A percentile compares a stretch with the other conserved stretches of the same genome.
phyloP scores from a whole-genome alignment of 1,140 invertebrate genomes.

The Sweltsa coloradensis region DNA sequence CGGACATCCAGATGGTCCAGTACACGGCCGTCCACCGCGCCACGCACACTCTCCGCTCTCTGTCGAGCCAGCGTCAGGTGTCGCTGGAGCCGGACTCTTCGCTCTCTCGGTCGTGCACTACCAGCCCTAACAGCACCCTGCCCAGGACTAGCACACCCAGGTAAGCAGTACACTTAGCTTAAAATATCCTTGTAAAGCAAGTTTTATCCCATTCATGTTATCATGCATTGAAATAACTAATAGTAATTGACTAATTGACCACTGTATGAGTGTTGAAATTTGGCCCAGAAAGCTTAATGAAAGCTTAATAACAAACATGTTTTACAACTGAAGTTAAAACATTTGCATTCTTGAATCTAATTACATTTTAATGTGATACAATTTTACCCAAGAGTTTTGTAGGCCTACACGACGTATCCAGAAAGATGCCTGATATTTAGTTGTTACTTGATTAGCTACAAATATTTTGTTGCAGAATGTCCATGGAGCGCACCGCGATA shows the following conservation, averaged over 20 bases:
- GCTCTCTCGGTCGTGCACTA: constrained; percentile 17
- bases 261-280: neutral
- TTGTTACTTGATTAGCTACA: no score
- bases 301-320: neutral
- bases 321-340: neutral
- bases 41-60: constrained; percentile 21
- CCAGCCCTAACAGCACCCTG: constrained; percentile 17
- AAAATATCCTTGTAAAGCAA: neutral
- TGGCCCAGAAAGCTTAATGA: neutral
- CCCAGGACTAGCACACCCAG: constrained; percentile 16
- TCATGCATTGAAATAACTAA: neutral
- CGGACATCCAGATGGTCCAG: constrained; percentile 24
- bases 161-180: constrained; percentile 7
- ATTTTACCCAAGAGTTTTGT: no score
- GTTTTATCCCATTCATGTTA: neutral
- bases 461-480: constrained; percentile 5
- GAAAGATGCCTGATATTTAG: no score
- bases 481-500: constrained; percentile 3
- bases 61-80: constrained; percentile 18
- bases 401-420: no score
- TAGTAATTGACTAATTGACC: neutral
- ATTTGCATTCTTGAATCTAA: neutral
- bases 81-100: constrained; percentile 1
- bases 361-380: no score
- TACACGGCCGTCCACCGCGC: constrained; percentile 26